Evolutionary conservation across 2,888 invertebrate species (phyloP), one percentile per base, ranked within the genome.

Genomic region (Cephus nigrinus): DNA sequence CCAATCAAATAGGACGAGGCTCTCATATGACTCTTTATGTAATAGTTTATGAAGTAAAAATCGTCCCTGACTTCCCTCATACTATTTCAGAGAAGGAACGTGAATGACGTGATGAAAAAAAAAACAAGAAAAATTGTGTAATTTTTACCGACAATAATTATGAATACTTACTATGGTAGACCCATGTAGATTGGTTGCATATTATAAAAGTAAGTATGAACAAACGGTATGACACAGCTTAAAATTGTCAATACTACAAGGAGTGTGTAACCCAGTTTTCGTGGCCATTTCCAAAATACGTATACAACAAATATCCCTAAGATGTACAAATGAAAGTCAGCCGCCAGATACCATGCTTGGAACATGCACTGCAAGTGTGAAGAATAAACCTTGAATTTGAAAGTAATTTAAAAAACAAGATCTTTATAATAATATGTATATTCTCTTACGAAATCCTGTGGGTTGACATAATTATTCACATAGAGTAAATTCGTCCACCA

Each of bases 401-500:
- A 9, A 36, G 55, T 36, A 23, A 74, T 30, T 15, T 30, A 34
- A 35, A 5, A 30, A 1, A 23, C 15, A 35, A n/a, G 75, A 31
- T 34, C n/a, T 35, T 40, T 40, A 40, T 4, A 40, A 15, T 15
- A 40, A 40, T 40, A 40, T 36, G 23, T 15, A 36, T 30, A 12
- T 33, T 40, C 69, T 69, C 80, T 80, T 75, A 88, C 88, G 34
- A 83, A 74, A 68, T 78, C 75, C 35, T 84, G 82, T 36, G 83
- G 73, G 4, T 84, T 81, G 30, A 89, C 77, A 76, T 88, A 89
- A 81, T 89, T 90, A 77, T 89, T 89, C 55, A 90, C 79, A 79
- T 87, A 90, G 9, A 90, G 78, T 1, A 90, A 77, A 83, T 88
- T 89, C 9, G 86, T 79, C 90, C 90, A 90, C 81, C 86, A 86